Evolutionary conservation across 2,888 invertebrate species (phyloP).

Genomic region (Hydrotaea diabolus): DNA sequence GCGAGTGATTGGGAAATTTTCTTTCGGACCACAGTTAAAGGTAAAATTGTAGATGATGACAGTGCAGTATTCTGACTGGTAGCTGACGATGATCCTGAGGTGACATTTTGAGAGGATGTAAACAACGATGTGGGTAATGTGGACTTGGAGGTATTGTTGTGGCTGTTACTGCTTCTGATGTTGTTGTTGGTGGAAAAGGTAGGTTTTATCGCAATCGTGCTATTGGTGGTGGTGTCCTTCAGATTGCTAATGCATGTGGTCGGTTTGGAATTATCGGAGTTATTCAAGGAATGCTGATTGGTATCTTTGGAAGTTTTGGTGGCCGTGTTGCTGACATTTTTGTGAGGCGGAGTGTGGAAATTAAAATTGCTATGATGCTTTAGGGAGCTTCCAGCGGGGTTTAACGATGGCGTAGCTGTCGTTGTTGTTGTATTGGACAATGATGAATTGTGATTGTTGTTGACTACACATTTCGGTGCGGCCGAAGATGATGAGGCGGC

Average conservation of each 20-base stretch:
- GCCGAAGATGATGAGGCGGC: constrained; percentile 41
- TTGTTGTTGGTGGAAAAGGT: constrained; percentile 44
- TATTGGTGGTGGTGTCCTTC: constrained; percentile 72
- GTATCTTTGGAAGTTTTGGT: constrained; percentile 50
- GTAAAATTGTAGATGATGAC: constrained; percentile 35
- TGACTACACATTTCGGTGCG: constrained; percentile 61
- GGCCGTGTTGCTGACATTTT: constrained; percentile 31
- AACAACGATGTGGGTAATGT: constrained; percentile 42
- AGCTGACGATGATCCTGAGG: constrained; percentile 48
- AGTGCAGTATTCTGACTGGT: constrained; percentile 48
- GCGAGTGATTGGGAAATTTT: constrained; percentile 65
- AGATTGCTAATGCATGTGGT: constrained; percentile 67
- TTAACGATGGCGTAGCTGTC: constrained; percentile 60
- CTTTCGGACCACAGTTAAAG: constrained; percentile 42
- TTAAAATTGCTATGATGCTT: constrained; percentile 43
- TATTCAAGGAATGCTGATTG: constrained; percentile 56
- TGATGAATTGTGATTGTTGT: constrained; percentile 31
- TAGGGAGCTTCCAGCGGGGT: constrained; percentile 20
- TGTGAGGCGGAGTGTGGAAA: constrained; percentile 30
- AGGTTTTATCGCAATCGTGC: neutral
- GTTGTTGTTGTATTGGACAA: constrained; percentile 39
- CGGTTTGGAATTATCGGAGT: constrained; percentile 53
- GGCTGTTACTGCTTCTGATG: constrained; percentile 41
- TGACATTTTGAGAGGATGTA: constrained; percentile 34
- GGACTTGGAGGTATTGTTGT: constrained; percentile 47